Evolutionary conservation across 2,797 vertebrate genomes (phyloP).

Genomic region (Thamnophis elegans): DNA sequence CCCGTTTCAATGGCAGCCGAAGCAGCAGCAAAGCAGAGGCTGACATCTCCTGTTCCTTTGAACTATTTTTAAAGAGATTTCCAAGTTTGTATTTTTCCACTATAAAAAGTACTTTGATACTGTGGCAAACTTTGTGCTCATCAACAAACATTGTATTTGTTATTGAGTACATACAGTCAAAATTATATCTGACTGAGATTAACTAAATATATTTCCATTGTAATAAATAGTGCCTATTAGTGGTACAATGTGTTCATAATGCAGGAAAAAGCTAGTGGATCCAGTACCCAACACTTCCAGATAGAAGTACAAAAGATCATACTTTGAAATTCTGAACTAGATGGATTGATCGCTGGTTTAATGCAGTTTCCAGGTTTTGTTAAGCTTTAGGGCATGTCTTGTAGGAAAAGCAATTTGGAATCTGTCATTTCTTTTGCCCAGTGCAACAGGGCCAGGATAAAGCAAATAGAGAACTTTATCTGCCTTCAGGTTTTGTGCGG

Average conservation of each 20-base stretch:
- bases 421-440: background rate
- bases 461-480: background rate
- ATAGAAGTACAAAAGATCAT: background rate
- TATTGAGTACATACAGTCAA: background rate
- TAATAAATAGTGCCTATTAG: background rate
- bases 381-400: background rate
- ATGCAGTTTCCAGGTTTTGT: background rate
- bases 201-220: background rate
- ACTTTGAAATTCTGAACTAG: background rate
- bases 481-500: background rate
- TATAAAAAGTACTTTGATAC: background rate
- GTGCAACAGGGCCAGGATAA: background rate
- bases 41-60: background rate
- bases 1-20: no score
- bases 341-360: background rate
- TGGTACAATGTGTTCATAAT: background rate
- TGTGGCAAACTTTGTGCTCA: background rate
- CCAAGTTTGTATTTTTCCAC: background rate
- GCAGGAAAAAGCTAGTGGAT: background rate
- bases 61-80: background rate
- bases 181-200: background rate
- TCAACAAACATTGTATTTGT: background rate
- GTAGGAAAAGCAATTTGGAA: background rate
- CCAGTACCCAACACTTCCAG: background rate
- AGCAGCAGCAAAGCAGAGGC: no score